Evolutionary conservation across 2,797 vertebrate species (phyloP), one percentile per base, ranked within the genome.

Genomic region (Rhinella marina): DNA sequence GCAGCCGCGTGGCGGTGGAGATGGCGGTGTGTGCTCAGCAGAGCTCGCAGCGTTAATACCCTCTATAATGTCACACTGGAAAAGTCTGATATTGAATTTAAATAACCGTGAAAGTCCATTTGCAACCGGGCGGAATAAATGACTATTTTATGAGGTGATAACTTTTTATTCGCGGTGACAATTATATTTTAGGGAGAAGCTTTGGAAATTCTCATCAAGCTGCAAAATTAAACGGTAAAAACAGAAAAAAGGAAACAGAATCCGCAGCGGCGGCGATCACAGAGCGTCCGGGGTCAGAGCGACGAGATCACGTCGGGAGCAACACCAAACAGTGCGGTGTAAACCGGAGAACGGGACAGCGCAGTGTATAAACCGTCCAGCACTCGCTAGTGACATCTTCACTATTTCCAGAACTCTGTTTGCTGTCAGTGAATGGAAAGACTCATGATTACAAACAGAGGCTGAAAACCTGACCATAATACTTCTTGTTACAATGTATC

Each of bases 111-210:
- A 70, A 83, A 29, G 81, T 83, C 64, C 81, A 83, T 83, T 83
- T 54, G 64, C 81, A 32, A 17, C 66, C 64, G 52, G n/a, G 81
- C 61, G 66, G 61, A 70, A 83, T 83, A 54, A 83, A 83, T 14
- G 64, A 72, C 41, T 70, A 54, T 82, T 83, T 83, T 83, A 70
- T 72, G 48, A 70, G 81, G 81, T 83, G 64, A 83, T 83, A 83
- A 83, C 48, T 70, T 83, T 83, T 83, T 83, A 83, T 83, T 72
- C 41, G 25, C 25, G 16, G 21, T 50, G 80, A 82, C 80, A 64
- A 82, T 82, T 82, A 82, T 25, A 82, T 66, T 82, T 82, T 82
- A 82, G 59, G 62, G 21, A 2, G 59, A 81, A 81, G 73, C 59
- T 64, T 48, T 2, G 14, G 79, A 81, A 81, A 64, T 64, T 66